These are phyloP conservation scores for Dryococelus australis DNA, from an alignment of 2,888 invertebrate genomes.

Conservation along the genomic window DNA sequence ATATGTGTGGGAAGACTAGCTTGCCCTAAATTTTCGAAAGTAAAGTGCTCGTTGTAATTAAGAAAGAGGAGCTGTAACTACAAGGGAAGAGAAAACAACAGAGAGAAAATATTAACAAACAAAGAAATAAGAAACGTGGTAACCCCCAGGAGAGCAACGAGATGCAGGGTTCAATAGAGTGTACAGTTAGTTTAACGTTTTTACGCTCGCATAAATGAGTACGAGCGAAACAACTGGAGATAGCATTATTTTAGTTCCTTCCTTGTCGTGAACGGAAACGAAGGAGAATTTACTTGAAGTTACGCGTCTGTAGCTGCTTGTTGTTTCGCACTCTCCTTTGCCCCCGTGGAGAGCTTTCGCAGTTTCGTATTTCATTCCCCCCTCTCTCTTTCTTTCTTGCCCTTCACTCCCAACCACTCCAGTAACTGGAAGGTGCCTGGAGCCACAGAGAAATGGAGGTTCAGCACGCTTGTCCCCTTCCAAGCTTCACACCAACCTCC, in stretches of 20 bases:
- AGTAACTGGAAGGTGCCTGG: background rate
- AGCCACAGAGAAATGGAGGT: background rate
- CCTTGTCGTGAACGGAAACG: background rate
- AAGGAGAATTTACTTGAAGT: background rate
- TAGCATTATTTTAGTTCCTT: background rate
- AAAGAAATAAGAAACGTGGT: too few relatives aligned
- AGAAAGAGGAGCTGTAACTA: too few relatives aligned
- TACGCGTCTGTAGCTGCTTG: background rate
- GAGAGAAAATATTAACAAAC: too few relatives aligned
- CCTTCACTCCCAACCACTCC: background rate
- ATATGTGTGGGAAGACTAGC: too few relatives aligned
- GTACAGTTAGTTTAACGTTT: too few relatives aligned
- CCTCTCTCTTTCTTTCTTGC: background rate
- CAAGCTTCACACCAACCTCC: too few relatives aligned
- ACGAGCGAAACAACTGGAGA: background rate
- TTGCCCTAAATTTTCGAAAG: too few relatives aligned
- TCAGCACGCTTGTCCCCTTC: slow-evolving; percentile 2
- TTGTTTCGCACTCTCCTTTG: background rate
- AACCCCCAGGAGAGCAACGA: too few relatives aligned
- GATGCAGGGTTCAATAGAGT: too few relatives aligned
- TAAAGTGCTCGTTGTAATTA: too few relatives aligned
- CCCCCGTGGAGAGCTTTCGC: background rate
- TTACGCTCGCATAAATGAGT: too few relatives aligned
- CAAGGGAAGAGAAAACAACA: too few relatives aligned
- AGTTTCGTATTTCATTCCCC: background rate